Base-by-base conservation (phyloP, 1,140 invertebrate species). In the Coenobita brevimanus region DNA sequence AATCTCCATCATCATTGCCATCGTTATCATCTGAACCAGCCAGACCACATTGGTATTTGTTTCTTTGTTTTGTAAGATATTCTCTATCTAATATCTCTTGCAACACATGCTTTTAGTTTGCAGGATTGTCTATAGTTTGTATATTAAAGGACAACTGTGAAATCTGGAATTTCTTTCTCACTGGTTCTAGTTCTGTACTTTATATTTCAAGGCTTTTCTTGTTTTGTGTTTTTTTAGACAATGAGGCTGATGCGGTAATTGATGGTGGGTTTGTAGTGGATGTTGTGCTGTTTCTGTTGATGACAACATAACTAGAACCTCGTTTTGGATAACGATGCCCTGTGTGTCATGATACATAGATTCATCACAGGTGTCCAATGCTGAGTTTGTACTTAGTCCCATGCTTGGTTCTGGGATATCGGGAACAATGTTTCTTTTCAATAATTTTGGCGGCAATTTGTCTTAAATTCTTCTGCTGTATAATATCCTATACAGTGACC, bases 391-490 rank as follows among this genome's bases (percentile, higher is more conserved):
- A 67, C 62, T n/a, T 67, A 67, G 62, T 67, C n/a, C 8, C n/a
- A 8, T 6, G 6, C 6, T 6, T 6, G 30, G 8, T 67, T 67
- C n/a, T 10, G n/a, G 30, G 62, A 6, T n/a, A 67, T 67, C 62
- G 6, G 62, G 30, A 67, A 67, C 6, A 67, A 67, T 67, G 62
- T 6, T 67, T 67, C n/a, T 33, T 67, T n/a, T 67, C 62, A 67
- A 67, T 67, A 33, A 67, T 24, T 24, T 6, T n/a, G 6, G 21
- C 6, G 30, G 62, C 62, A 6, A 67, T 6, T 24, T 67, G 62
- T 67, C n/a, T 67, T 24, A 67, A 10, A 67, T 24, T 67, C 62
- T 67, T 67, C 62, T 67, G n/a, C 62, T 67, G 21, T 67, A 67
- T 67, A 6, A 67, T 67, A 67, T 6, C 62, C 6, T 10, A 67